Evolutionary conservation across 2,888 invertebrate genomes (phyloP).

Genomic region (Trichacis sp.): DNA sequence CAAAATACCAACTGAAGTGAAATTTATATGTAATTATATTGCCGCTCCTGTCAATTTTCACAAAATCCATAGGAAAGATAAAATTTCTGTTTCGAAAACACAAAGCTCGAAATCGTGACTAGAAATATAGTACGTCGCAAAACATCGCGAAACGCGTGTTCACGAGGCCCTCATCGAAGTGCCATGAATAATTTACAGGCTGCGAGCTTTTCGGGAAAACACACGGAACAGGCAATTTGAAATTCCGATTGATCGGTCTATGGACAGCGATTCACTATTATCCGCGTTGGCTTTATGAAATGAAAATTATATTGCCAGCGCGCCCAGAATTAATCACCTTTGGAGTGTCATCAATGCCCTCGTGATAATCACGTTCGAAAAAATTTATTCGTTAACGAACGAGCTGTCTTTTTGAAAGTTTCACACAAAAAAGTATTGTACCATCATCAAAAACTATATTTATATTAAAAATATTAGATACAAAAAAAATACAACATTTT

Average conservation of each 20-base stretch:
- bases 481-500: no score
- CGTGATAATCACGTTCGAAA: background rate
- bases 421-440: no score
- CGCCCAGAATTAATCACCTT: slow-evolving; percentile 1
- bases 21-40: no score
- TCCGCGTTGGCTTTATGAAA: slow-evolving; percentile 26
- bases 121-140: slow-evolving; percentile 25
- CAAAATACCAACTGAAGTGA: no score
- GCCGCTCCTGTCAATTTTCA: no score
- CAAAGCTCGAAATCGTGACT: background rate
- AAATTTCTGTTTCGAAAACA: no score
- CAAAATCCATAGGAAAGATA: no score
- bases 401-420: no score
- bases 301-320: slow-evolving; percentile 19
- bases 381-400: no score
- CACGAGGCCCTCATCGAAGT: slow-evolving; percentile 25
- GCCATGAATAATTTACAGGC: slow-evolving; percentile 61
- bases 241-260: slow-evolving; percentile 58
- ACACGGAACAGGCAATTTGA: slow-evolving; percentile 53
- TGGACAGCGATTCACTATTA: slow-evolving; percentile 19
- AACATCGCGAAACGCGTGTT: slow-evolving; percentile 33
- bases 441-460: no score
- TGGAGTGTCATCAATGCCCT: background rate
- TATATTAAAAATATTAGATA: no score
- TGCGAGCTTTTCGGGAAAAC: slow-evolving; percentile 60